phyloP scores from a whole-genome alignment of 2,797 vertebrate species.

The Danionella dracula region DNA sequence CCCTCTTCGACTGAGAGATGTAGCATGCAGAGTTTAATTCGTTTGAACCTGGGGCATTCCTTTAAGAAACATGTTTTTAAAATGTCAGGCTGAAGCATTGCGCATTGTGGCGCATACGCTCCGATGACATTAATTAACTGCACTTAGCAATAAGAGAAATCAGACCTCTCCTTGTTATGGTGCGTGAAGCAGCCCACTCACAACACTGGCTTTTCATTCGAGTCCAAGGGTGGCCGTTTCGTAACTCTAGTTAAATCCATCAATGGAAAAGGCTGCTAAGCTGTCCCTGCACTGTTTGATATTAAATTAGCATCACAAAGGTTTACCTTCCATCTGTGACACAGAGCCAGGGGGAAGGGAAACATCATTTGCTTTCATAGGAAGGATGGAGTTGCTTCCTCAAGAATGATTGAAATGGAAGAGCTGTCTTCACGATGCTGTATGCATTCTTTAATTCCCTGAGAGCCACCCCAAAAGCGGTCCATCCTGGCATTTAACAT shows the following conservation, averaged over 20 bases:
- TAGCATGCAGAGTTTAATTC: conserved; percentile 1
- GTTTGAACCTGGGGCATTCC: conserved; percentile 18
- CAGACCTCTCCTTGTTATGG: conserved; percentile 55
- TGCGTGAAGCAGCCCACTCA: conserved; percentile 56
- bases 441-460: neutral
- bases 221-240: conserved; percentile 66
- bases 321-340: conserved; percentile 76
- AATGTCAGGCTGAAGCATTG: conserved; percentile 42
- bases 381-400: conserved; percentile 63
- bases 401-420: conserved; percentile 56
- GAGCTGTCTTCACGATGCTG: conserved; percentile 31
- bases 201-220: conserved; percentile 64
- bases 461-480: neutral
- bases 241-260: conserved; percentile 68
- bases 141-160: conserved; percentile 50
- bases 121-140: conserved; percentile 66
- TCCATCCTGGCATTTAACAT: neutral
- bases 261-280: conserved; percentile 64
- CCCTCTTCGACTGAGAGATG: neutral
- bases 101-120: conserved; percentile 53
- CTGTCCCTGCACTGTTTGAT: conserved; percentile 71
- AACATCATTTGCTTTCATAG: conserved; percentile 61
- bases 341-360: conserved; percentile 44
- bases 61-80: conserved; percentile 54
- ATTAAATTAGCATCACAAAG: conserved; percentile 81